These are phyloP conservation scores for Epinephelus fuscoguttatus DNA, from an alignment of 2,113 vertebrate genomes.

Conservation along the genomic window DNA sequence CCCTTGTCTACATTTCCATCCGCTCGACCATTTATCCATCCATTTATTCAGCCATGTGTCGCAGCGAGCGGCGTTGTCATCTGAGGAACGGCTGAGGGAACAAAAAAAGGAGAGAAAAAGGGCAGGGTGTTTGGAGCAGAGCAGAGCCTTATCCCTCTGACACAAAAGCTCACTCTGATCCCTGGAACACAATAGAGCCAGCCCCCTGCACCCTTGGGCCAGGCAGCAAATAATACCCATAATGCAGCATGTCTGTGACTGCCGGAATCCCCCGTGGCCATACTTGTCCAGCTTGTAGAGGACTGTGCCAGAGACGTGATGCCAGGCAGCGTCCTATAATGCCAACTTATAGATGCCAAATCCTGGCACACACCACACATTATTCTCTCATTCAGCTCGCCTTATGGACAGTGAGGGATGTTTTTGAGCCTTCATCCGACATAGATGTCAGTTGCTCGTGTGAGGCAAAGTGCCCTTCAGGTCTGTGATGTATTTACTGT, in stretches of 20 bases:
- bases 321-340: slow-evolving; percentile 54
- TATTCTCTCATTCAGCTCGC: slow-evolving; percentile 1
- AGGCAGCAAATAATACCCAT: slow-evolving; percentile 75
- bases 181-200: slow-evolving; percentile 69
- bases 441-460: neutral
- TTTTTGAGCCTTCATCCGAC: slow-evolving; percentile 19
- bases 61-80: slow-evolving; percentile 37
- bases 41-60: slow-evolving; percentile 51
- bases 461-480: neutral
- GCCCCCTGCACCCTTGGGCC: slow-evolving; percentile 64
- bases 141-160: slow-evolving; percentile 65
- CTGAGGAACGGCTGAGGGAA: slow-evolving; percentile 56
- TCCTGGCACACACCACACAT: slow-evolving; percentile 31
- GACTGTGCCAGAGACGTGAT: slow-evolving; percentile 59
- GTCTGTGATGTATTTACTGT: slow-evolving; percentile 1
- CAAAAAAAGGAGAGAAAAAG: slow-evolving; percentile 28
- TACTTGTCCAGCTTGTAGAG: slow-evolving; percentile 65
- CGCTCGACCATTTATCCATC: slow-evolving; percentile 39
- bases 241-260: slow-evolving; percentile 77
- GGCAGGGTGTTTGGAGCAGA: slow-evolving; percentile 58
- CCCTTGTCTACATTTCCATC: slow-evolving; percentile 60
- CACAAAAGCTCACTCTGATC: slow-evolving; percentile 75
- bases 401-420: slow-evolving; percentile 3
- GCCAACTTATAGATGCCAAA: slow-evolving; percentile 56
- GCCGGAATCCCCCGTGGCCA: slow-evolving; percentile 69